Conservation (phyloP, 2,113 vertebrate genomes). For the Vulpes lagopus region DNA sequence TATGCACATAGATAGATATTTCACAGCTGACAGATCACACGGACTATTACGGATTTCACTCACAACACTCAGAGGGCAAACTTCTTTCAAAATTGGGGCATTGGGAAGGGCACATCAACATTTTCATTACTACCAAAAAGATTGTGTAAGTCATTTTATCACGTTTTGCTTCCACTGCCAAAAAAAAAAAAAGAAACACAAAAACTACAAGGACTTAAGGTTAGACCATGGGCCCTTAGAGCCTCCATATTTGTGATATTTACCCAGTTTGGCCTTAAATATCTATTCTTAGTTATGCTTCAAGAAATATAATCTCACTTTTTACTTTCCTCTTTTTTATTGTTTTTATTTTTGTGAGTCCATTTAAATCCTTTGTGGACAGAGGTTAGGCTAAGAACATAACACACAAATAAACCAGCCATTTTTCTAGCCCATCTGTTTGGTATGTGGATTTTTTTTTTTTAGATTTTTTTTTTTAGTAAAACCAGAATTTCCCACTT, state of each 20-base stretch:
- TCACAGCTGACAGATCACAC: background rate
- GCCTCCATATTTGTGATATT: background rate
- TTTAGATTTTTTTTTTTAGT: background rate
- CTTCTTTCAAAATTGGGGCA: background rate
- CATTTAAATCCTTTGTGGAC: background rate
- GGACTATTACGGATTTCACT: background rate
- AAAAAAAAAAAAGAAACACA: background rate
- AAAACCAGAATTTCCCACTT: constrained; percentile 34
- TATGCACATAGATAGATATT: background rate
- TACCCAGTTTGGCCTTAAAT: background rate
- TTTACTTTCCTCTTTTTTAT: background rate
- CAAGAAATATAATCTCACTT: background rate
- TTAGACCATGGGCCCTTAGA: background rate
- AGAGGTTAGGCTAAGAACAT: background rate
- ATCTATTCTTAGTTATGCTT: background rate
- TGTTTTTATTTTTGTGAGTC: background rate
- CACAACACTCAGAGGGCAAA: background rate
- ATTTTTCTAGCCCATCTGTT: background rate
- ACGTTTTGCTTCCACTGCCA: background rate
- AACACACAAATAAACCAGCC: background rate
- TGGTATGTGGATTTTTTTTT: background rate
- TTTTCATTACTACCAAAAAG: background rate
- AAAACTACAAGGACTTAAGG: background rate
- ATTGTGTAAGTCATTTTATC: background rate
- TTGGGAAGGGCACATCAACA: background rate